These are phyloP conservation scores for Nymphalis c-album DNA, from an alignment of 2,888 invertebrate species.

Conservation along the genomic window DNA sequence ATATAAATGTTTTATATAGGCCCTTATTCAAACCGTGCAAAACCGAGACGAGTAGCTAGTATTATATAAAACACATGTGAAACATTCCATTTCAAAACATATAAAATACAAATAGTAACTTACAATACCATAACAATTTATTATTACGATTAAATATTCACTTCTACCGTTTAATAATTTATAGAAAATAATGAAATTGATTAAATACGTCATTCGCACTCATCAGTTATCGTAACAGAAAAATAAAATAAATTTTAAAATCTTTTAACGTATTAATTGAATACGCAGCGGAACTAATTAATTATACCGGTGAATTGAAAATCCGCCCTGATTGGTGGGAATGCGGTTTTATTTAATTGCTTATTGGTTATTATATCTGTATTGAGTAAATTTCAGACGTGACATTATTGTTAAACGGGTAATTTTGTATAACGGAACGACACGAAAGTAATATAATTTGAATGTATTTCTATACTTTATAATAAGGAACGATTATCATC, in stretches of 20 bases:
- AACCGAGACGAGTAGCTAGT: no score
- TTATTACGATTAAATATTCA: not conserved
- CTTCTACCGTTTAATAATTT: slow-evolving; percentile 2
- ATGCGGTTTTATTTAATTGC: slow-evolving; percentile 36
- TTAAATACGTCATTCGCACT: slow-evolving; percentile 4
- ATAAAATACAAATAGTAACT: not conserved
- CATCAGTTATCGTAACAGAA: not conserved
- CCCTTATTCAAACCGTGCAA: not conserved
- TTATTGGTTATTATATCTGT: slow-evolving; percentile 20
- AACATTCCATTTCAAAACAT: no score
- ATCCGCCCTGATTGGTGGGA: slow-evolving; percentile 30
- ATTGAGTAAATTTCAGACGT: slow-evolving; percentile 11
- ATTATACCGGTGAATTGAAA: slow-evolving; percentile 35
- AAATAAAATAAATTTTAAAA: slow-evolving; percentile 29
- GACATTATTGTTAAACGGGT: not conserved
- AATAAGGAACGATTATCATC: no score
- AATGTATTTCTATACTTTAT: no score
- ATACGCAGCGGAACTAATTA: slow-evolving; percentile 33
- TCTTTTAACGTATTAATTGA: slow-evolving; percentile 29
- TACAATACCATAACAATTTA: not conserved
- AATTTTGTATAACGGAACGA: not conserved
- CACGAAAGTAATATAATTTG: not conserved
- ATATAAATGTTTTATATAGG: no score
- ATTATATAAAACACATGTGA: no score
- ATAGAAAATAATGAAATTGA: not conserved